Conservation (phyloP, 2,888 invertebrate species). For the Erebia epiphron region DNA sequence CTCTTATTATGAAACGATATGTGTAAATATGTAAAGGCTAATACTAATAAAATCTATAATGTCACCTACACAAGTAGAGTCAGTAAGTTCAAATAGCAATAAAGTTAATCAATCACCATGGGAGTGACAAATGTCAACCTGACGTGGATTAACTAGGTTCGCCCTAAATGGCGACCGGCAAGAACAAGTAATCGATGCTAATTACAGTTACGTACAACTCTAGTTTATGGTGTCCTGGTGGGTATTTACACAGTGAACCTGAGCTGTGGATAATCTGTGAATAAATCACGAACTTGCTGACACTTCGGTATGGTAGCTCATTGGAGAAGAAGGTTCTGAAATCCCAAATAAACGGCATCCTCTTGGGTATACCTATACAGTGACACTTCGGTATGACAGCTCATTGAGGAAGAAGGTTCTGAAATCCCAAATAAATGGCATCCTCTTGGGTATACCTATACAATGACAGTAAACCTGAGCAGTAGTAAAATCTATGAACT, state of each 20-base stretch:
- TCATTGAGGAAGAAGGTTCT: not conserved
- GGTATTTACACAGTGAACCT: slow-evolving; percentile 15
- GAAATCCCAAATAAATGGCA: too few species aligned
- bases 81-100: slow-evolving; percentile 9
- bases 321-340: not conserved
- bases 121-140: slow-evolving; percentile 31
- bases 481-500: too few species aligned
- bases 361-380: too few species aligned
- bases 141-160: slow-evolving; percentile 24
- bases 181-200: slow-evolving; percentile 38
- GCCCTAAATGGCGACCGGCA: slow-evolving; percentile 27
- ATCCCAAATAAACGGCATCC: too few species aligned
- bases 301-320: not conserved
- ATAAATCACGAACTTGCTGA: not conserved
- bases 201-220: slow-evolving; percentile 36
- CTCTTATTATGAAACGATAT: not conserved
- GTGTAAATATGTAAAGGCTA: slow-evolving; percentile 16
- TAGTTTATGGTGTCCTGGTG: slow-evolving; percentile 24
- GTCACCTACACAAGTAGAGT: not conserved
- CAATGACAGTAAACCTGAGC: too few species aligned
- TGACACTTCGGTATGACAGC: not conserved
- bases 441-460: too few species aligned
- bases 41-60: slow-evolving; percentile 15
- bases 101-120: slow-evolving; percentile 31
- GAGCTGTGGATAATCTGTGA: not conserved